A percentile compares a stretch with the other conserved stretches of the same genome.
phyloP scores from a whole-genome alignment of 1,140 invertebrate genomes.

The Lepidotrigona ventralis region DNA sequence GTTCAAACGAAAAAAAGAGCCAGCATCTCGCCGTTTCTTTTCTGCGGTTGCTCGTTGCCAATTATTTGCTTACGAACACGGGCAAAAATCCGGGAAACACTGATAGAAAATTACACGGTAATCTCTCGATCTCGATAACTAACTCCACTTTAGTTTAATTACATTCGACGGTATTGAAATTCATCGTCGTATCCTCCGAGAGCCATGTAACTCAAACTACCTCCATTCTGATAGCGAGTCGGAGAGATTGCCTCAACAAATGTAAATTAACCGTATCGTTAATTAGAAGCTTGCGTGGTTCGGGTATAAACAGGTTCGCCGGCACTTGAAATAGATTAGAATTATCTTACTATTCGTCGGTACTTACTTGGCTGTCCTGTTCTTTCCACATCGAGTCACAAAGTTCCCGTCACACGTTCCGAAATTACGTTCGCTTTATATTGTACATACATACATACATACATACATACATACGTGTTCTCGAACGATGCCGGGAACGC shows the following conservation, averaged over 20 bases:
- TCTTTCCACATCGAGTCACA: not conserved
- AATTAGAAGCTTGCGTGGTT: constrained; percentile 27
- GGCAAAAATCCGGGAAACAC: too few relatives aligned
- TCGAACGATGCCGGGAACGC: not conserved
- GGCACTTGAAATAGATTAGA: constrained; percentile 35
- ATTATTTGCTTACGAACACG: not conserved
- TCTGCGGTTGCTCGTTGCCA: not conserved
- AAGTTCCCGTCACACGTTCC: not conserved
- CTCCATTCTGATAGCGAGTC: constrained; percentile 4
- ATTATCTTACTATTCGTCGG: constrained; percentile 21
- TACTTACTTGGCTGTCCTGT: not conserved
- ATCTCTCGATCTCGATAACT: not conserved
- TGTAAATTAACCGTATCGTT: constrained; percentile 30
- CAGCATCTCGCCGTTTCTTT: not conserved
- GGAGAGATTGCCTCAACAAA: constrained; percentile 9
- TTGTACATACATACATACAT: not conserved
- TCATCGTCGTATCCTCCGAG: not conserved
- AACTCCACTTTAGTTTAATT: constrained; percentile 7
- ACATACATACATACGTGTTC: too few relatives aligned
- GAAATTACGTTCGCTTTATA: not conserved
- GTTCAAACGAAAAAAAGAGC: not conserved
- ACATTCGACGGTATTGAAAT: constrained; percentile 16
- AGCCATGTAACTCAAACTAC: not conserved
- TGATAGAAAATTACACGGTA: not conserved
- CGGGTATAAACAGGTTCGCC: constrained; percentile 31